Percentiles rank a stretch among this genome's conserved stretches.
Evolutionary conservation across 2,888 invertebrate genomes (phyloP).

Genomic region (Cancer borealis): DNA sequence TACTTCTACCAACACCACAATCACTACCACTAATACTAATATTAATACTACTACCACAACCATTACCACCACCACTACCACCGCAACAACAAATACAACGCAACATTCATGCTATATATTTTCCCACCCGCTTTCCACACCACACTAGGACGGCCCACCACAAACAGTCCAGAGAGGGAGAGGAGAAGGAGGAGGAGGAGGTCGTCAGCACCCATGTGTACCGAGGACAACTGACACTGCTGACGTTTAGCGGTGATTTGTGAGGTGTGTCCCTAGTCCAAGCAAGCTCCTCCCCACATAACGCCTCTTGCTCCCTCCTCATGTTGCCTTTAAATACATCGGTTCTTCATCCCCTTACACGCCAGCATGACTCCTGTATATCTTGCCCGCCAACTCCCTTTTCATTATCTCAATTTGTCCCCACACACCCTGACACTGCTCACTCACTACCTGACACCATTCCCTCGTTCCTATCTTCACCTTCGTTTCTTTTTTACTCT

Average conservation of each 20-base stretch:
- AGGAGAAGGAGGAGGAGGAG: not conserved
- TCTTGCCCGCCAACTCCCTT: not conserved
- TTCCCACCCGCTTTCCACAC: not conserved
- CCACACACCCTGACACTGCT: not conserved
- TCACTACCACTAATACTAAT: not conserved
- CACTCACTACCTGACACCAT: not conserved
- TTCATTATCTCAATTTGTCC: conserved; percentile 24
- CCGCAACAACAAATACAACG: not conserved
- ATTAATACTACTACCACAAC: not conserved
- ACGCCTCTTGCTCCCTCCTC: not conserved
- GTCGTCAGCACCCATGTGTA: not conserved
- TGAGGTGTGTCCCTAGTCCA: not conserved
- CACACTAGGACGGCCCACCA: not conserved
- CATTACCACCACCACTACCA: not conserved
- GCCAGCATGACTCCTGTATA: not conserved
- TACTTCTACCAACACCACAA: not conserved
- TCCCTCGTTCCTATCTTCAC: not conserved
- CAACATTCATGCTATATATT: not conserved
- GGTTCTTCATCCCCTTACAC: conserved; percentile 24
- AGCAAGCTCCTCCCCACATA: not conserved
- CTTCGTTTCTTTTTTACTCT: not conserved
- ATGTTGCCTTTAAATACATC: conserved; percentile 1
- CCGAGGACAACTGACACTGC: not conserved
- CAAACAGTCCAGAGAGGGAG: not conserved
- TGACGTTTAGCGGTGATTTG: conserved; percentile 52